Evolutionary conservation across 2,888 invertebrate genomes (phyloP), one percentile per base, ranked within the genome.

Genomic region (Neoascia interrupta): DNA sequence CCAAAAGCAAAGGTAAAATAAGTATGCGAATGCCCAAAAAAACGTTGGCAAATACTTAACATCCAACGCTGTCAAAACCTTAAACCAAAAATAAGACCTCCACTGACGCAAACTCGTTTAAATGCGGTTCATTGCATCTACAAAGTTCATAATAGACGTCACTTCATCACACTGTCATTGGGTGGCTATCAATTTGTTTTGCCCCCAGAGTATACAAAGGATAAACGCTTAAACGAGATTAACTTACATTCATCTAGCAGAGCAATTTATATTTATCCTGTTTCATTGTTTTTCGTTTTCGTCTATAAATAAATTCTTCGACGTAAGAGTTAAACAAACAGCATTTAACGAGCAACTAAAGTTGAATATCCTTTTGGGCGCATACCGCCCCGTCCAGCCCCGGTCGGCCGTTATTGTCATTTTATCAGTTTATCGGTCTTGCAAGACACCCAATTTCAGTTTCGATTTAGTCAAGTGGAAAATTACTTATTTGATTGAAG

Each of bases 141-240:
- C n/a, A 19, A 58, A 23, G 23, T 15, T 45, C 2, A 37, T 28
- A n/a, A 63, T 31, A 28, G 51, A 51, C 63, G 21, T 63, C 63
- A 41, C 39, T 54, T 36, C 51, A 53, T 64, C 64, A 45, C 43
- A 64, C 34, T 34, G 53, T 53, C 53, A 53, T 53, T 61, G 23
- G 36, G 47, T 47, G 13, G 19, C 39, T 31, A 51, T 51, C 39
- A 31, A 49, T 39, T n/a, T n/a, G n/a, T n/a, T n/a, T n/a, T n/a
- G n/a, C 21, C 11, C 8, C 43, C 15, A 36, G 16, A 26, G 31
- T 3, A 6, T 6, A 26, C n/a, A 23, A 21, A 47, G 5, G 18
- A 41, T 19, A 3, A 19, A 43, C 18, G 39, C 31, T 47, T 10
- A 47, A 61, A 45, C 15, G n/a, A 61, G 47, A 47, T 49, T 26